A percentile compares a stretch with the other conserved stretches of the same genome.
phyloP scores from a whole-genome alignment of 2,888 invertebrate species.

The Beris morrisii region DNA sequence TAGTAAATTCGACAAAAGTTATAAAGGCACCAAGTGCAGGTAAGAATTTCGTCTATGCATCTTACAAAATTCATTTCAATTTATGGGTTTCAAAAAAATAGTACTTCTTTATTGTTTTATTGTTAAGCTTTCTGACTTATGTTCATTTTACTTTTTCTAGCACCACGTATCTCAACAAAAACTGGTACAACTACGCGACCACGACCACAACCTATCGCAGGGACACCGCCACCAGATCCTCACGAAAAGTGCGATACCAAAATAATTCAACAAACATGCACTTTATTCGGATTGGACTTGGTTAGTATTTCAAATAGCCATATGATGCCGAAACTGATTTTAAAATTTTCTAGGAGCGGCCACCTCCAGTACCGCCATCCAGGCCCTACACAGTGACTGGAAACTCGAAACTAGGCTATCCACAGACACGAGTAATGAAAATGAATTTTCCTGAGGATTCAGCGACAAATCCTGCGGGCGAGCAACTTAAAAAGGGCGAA shows the following conservation, averaged over 20 bases:
- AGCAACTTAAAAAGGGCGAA: constrained; percentile 77
- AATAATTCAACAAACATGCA: constrained; percentile 88
- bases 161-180: constrained; percentile 52
- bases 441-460: constrained; percentile 76
- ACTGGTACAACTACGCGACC: constrained; percentile 66
- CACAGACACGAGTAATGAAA: constrained; percentile 89
- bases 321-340: constrained; percentile 12
- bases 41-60: constrained; percentile 38
- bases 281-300: constrained; percentile 85
- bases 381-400: constrained; percentile 88
- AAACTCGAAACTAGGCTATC: constrained; percentile 88
- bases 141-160: constrained; percentile 40
- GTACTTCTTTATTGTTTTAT: no score
- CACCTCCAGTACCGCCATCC: constrained; percentile 89
- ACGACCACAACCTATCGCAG: constrained; percentile 86
- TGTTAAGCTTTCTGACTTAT: no score
- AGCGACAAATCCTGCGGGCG: constrained; percentile 40
- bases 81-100: background rate
- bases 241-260: constrained; percentile 85
- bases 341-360: constrained; percentile 68
- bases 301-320: constrained; percentile 56
- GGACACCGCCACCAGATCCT: constrained; percentile 84
- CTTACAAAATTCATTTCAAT: background rate
- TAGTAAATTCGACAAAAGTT: constrained; percentile 44
- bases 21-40: constrained; percentile 49